A percentile compares a stretch with the other conserved stretches of the same genome.
These are phyloP conservation scores for Calyptommatus sinebrachiatus DNA, from an alignment of 2,113 vertebrate genomes.

Conservation along the genomic window DNA sequence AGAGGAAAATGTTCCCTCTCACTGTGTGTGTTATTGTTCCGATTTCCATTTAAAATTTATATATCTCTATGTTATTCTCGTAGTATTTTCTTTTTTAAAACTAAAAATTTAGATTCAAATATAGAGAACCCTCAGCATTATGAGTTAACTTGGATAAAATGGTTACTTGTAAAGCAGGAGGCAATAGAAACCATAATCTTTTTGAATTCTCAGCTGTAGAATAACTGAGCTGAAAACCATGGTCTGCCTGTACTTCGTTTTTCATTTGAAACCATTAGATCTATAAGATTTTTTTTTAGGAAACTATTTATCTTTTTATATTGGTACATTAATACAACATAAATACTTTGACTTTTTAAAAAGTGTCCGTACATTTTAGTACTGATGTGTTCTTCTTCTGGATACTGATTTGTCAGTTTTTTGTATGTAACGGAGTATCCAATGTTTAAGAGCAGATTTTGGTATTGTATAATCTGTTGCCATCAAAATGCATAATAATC, in stretches of 20 bases:
- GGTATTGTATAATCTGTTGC: neutral
- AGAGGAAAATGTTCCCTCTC: neutral
- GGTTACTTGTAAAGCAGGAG: no score
- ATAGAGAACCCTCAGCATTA: no score
- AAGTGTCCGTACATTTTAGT: neutral
- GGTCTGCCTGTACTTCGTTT: neutral
- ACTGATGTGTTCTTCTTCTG: neutral
- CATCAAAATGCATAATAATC: neutral
- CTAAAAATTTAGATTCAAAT: no score
- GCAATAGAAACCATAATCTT: no score
- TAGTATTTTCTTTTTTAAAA: neutral
- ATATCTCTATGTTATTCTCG: neutral
- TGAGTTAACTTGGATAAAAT: no score
- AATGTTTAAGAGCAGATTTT: neutral
- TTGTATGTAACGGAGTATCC: neutral
- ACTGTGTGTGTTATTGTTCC: accelerated
- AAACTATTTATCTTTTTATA: neutral
- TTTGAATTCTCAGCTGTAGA: no score
- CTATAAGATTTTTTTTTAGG: neutral
- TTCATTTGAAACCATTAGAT: neutral
- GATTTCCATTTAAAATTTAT: neutral
- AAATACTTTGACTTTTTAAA: neutral
- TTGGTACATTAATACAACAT: neutral
- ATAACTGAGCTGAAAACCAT: no score
- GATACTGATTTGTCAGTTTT: neutral